Evolutionary conservation across 2,113 vertebrate species (phyloP).

Genomic region (Pantherophis guttatus): DNA sequence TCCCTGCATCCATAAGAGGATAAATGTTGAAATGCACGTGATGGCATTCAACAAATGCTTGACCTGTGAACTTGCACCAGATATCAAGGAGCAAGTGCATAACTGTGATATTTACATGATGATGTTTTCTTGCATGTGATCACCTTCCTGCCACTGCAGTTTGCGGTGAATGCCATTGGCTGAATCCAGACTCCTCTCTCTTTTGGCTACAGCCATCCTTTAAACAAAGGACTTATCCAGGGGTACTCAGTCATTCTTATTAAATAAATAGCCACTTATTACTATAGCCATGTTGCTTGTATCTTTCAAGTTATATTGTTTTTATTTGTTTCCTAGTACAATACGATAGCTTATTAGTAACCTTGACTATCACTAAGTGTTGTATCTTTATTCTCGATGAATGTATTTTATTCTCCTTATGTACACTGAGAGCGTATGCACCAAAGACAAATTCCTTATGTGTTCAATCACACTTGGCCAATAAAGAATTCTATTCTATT

Average conservation of each 20-base stretch:
- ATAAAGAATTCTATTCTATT: too few relatives aligned
- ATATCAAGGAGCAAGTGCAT: not conserved
- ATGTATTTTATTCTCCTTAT: too few relatives aligned
- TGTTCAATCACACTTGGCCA: too few relatives aligned
- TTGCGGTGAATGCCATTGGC: not conserved
- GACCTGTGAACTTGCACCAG: not conserved
- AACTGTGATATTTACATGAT: not conserved
- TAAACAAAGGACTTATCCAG: not conserved
- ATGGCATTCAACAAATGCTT: not conserved
- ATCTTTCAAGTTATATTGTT: too few relatives aligned
- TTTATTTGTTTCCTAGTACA: too few relatives aligned
- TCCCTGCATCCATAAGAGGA: not conserved
- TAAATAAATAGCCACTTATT: too few relatives aligned
- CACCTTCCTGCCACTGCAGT: not conserved
- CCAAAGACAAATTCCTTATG: too few relatives aligned
- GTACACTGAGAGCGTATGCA: too few relatives aligned
- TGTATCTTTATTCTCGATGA: too few relatives aligned
- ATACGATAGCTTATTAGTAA: too few relatives aligned
- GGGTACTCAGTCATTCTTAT: not conserved
- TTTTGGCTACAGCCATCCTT: not conserved
- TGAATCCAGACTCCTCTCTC: not conserved
- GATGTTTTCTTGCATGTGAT: not conserved
- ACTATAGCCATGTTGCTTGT: too few relatives aligned
- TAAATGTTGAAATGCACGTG: not conserved
- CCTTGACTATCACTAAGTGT: too few relatives aligned